phyloP scores from a whole-genome alignment of 1,140 invertebrate species.

The Prorops nasuta region DNA sequence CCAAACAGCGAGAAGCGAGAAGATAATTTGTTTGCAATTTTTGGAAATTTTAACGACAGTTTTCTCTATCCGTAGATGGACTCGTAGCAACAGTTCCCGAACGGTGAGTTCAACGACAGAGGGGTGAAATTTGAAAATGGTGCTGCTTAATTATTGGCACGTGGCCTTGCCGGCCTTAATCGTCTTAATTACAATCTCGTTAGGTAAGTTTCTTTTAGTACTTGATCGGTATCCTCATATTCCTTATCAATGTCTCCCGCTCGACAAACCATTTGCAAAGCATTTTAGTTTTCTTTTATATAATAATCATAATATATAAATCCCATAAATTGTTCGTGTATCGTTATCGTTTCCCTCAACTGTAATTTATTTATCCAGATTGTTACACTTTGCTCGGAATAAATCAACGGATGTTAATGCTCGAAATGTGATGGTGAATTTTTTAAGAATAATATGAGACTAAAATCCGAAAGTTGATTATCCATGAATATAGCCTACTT shows the following conservation, averaged over 20 bases:
- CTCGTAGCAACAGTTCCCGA: constrained; percentile 1
- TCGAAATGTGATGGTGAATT: background rate
- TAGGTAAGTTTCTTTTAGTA: too few relatives aligned
- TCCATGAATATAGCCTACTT: constrained; percentile 34
- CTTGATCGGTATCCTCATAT: too few relatives aligned
- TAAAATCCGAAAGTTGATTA: constrained; percentile 8
- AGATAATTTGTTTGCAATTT: too few relatives aligned
- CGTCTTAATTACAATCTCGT: constrained; percentile 15
- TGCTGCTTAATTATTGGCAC: constrained; percentile 16
- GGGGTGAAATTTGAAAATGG: constrained; percentile 17
- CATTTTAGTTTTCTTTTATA: too few relatives aligned
- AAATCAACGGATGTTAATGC: background rate
- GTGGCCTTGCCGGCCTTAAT: constrained; percentile 27
- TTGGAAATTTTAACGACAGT: background rate
- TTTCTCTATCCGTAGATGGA: background rate
- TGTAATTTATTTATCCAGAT: background rate
- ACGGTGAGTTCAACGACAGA: constrained; percentile 2
- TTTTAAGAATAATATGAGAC: constrained; percentile 2
- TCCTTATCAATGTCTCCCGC: too few relatives aligned
- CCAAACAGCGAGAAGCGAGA: too few relatives aligned
- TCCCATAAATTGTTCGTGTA: too few relatives aligned
- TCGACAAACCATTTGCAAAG: too few relatives aligned
- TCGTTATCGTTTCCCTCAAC: too few relatives aligned
- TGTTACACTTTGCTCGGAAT: too few relatives aligned
- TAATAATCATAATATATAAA: background rate